Conservation (phyloP, 2,113 vertebrate genomes). For the Dipodomys stephensi region DNA sequence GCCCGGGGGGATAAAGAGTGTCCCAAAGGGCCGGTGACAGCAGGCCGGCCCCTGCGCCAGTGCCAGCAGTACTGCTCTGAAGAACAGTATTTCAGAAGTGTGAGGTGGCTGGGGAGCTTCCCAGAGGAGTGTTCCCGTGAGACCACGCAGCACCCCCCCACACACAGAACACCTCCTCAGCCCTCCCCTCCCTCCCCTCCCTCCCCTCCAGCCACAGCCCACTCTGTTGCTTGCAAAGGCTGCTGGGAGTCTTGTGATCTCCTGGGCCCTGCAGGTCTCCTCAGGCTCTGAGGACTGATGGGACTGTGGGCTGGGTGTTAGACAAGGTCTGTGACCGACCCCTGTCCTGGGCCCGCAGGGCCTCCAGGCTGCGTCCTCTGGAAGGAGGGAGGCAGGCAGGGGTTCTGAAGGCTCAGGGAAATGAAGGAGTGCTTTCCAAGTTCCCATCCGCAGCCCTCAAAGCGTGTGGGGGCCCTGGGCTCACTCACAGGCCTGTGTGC, state of each 20-base stretch:
- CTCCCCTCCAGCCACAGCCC: neutral
- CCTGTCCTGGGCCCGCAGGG: neutral
- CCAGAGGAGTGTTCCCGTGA: too few relatives aligned
- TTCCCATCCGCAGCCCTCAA: neutral
- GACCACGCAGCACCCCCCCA: neutral
- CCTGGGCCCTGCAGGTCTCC: neutral
- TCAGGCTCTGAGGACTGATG: neutral
- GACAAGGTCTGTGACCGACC: neutral
- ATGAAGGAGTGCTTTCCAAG: neutral
- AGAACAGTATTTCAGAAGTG: too few relatives aligned
- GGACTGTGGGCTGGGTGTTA: neutral
- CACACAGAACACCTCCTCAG: too few relatives aligned
- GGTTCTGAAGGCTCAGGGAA: neutral
- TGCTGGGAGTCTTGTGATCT: accelerated
- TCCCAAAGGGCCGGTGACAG: too few relatives aligned
- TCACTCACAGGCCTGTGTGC: neutral
- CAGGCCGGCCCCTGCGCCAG: too few relatives aligned
- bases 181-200: too few relatives aligned
- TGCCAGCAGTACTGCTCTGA: too few relatives aligned
- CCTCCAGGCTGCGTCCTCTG: neutral
- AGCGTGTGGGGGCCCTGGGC: neutral
- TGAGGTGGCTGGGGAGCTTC: neutral
- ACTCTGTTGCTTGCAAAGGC: accelerated
- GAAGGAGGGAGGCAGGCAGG: too few relatives aligned
- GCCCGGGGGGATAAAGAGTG: too few relatives aligned